A percentile compares a stretch with the other conserved stretches of the same genome.
phyloP scores from a whole-genome alignment of 2,797 vertebrate genomes.

The Hippocampus kuda region DNA sequence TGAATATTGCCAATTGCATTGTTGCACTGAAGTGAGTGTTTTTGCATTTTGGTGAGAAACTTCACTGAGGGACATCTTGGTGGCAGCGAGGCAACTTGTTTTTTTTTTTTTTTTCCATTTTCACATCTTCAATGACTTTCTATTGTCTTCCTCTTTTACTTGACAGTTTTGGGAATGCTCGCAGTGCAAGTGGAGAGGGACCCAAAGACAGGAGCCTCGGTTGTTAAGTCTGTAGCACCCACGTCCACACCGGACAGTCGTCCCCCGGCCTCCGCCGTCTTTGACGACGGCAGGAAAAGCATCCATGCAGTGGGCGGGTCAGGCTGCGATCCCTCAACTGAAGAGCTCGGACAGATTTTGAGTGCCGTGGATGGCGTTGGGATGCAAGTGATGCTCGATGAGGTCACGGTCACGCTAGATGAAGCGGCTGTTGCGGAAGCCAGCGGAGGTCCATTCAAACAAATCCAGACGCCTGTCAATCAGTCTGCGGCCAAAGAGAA shows the following conservation, averaged over 20 bases:
- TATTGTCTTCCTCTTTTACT: background rate
- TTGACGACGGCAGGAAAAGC: conserved; percentile 60
- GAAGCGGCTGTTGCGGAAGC: conserved; percentile 7
- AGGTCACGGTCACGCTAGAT: conserved; percentile 26
- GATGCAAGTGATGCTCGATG: conserved; percentile 47
- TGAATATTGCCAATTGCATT: too few species aligned
- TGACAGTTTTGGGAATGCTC: conserved; percentile 58
- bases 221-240: conserved; percentile 55
- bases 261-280: conserved; percentile 26
- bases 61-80: too few species aligned
- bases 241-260: conserved; percentile 25
- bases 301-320: conserved; percentile 40
- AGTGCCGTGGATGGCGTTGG: conserved; percentile 48
- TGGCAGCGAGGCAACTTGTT: background rate
- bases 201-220: conserved; percentile 53
- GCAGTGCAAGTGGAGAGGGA: conserved; percentile 58
- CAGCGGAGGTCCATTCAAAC: background rate
- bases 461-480: conserved; percentile 5
- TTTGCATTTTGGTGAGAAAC: too few species aligned
- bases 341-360: conserved; percentile 59
- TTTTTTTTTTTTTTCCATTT: background rate
- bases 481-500: conserved; percentile 7
- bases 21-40: too few species aligned
- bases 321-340: conserved; percentile 34
- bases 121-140: background rate